Evolutionary conservation across 2,888 invertebrate species (phyloP).

Genomic region (Meiosimyza platycephala): DNA sequence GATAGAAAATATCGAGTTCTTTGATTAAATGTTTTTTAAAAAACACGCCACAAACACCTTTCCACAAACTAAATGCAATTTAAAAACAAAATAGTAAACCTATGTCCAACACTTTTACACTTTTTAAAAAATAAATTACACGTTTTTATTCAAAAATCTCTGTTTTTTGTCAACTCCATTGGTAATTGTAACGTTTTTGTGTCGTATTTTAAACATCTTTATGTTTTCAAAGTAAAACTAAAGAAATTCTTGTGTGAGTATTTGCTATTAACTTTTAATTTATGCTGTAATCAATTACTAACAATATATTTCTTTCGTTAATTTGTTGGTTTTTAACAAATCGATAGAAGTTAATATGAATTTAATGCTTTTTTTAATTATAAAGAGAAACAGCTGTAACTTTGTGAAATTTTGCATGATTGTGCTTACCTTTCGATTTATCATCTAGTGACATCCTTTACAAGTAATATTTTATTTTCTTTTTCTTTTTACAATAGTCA

Average conservation of each 20-base stretch:
- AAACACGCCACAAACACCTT: constrained; percentile 42
- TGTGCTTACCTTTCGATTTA: constrained; percentile 26
- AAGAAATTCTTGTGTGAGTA: constrained; percentile 19
- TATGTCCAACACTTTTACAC: too few relatives aligned
- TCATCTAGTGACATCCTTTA: constrained; percentile 38
- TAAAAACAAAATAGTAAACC: neutral
- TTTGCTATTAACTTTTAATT: constrained; percentile 10
- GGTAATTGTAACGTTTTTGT: too few relatives aligned
- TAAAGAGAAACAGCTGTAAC: constrained; percentile 4
- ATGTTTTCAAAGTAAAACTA: neutral
- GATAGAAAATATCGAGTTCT: constrained; percentile 62
- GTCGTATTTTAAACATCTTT: neutral
- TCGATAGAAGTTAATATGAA: constrained; percentile 48
- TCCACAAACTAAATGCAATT: constrained; percentile 28
- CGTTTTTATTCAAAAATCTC: too few relatives aligned
- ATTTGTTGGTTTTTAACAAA: constrained; percentile 35
- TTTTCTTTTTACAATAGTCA: constrained; percentile 33
- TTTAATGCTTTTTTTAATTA: constrained; percentile 23
- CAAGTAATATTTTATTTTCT: constrained; percentile 28
- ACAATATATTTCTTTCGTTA: constrained; percentile 1
- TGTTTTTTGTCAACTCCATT: too few relatives aligned
- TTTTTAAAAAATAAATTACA: too few relatives aligned
- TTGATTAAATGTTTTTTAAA: constrained; percentile 48
- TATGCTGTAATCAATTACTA: constrained; percentile 11
- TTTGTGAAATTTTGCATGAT: constrained; percentile 36